phyloP scores from a whole-genome alignment of 2,797 vertebrate species.

The Chaetophractus vellerosus region DNA sequence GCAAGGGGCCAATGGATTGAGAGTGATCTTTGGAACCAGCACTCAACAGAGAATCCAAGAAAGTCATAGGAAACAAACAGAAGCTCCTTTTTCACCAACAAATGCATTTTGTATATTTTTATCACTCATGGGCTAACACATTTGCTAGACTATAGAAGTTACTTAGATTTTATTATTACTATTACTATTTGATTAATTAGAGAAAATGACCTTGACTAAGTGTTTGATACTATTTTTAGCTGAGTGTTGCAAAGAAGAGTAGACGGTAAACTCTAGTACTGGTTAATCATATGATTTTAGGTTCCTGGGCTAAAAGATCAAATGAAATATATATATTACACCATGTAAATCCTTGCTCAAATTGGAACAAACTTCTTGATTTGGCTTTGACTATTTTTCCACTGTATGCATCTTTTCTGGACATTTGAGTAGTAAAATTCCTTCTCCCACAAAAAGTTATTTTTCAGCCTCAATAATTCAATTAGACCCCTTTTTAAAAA shows the following conservation, averaged over 20 bases:
- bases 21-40: not conserved
- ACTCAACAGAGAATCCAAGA: not conserved
- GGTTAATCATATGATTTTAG: not conserved
- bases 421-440: not conserved
- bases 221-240: not conserved
- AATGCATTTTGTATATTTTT: not conserved
- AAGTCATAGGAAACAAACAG: not conserved
- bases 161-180: not conserved
- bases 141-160: not conserved
- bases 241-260: not conserved
- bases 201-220: not conserved
- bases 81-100: not conserved
- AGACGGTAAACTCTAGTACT: not conserved
- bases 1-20: not conserved
- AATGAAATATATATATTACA: not conserved
- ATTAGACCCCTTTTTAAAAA: not conserved
- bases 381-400: not conserved
- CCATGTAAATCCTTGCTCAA: not conserved
- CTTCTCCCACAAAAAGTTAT: not conserved
- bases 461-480: not conserved
- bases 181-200: not conserved
- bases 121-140: not conserved
- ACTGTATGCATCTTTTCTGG: not conserved
- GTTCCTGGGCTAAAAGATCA: not conserved
- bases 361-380: not conserved